phyloP scores from a whole-genome alignment of 2,113 vertebrate genomes.

The Lagopus leucura region DNA sequence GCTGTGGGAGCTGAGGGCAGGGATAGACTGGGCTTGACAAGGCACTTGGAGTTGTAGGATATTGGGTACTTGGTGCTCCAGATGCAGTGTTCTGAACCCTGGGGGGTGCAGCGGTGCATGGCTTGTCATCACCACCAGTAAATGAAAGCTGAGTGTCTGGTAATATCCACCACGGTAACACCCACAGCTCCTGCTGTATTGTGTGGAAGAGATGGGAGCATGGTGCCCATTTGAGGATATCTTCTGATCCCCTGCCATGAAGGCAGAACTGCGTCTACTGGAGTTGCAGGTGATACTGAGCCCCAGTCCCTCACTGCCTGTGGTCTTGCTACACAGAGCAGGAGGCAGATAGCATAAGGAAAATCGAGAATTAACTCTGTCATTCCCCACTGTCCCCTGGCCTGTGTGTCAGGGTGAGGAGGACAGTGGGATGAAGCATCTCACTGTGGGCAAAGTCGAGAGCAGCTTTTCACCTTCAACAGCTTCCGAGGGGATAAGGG shows the following conservation, averaged over 20 bases:
- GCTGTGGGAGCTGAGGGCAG: neutral
- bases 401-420: neutral
- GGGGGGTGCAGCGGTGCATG: accelerated
- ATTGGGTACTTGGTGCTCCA: neutral
- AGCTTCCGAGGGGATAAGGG: slow-evolving; percentile 6
- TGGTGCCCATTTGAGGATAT: neutral
- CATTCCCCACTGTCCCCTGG: neutral
- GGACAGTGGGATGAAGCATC: neutral
- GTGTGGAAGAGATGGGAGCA: neutral
- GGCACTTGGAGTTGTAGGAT: neutral
- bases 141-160: neutral
- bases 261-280: neutral
- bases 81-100: neutral
- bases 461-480: neutral
- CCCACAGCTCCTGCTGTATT: neutral
- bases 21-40: neutral
- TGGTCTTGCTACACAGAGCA: accelerated
- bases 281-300: neutral
- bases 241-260: neutral
- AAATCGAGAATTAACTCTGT: slow-evolving; percentile 2
- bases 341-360: slow-evolving; percentile 26
- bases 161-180: accelerated
- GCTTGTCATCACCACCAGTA: neutral
- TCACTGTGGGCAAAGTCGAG: neutral
- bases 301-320: neutral